Evolutionary conservation across 2,797 vertebrate genomes (phyloP).

Genomic region (Alfaro cultratus): DNA sequence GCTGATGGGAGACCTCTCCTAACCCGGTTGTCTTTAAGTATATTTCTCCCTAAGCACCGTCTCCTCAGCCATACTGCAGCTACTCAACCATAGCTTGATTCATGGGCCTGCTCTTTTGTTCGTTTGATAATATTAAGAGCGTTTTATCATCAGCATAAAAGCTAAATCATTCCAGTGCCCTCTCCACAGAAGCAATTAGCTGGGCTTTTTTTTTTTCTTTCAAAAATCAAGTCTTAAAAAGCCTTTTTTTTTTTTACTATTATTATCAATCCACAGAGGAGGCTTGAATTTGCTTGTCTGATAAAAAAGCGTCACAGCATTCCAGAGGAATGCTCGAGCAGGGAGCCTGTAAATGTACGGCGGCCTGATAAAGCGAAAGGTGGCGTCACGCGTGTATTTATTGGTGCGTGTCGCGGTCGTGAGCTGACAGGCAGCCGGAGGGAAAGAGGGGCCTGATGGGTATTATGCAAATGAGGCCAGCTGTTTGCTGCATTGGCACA

Average conservation of each 20-base stretch:
- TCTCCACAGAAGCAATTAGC: slow-evolving; percentile 58
- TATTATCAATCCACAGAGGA: slow-evolving; percentile 36
- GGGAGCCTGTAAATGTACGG: slow-evolving; percentile 23
- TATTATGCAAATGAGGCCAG: slow-evolving; percentile 86
- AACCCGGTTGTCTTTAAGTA: slow-evolving; percentile 35
- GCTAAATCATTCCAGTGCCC: slow-evolving; percentile 48
- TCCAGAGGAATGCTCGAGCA: slow-evolving; percentile 4
- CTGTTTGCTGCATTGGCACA: slow-evolving; percentile 82
- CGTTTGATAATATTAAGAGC: slow-evolving; percentile 58
- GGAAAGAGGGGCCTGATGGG: slow-evolving; percentile 79
- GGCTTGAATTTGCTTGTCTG: slow-evolving; percentile 22
- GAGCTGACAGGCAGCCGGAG: slow-evolving; percentile 78
- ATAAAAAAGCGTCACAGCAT: slow-evolving; percentile 16
- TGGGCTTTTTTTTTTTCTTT: slow-evolving; percentile 36
- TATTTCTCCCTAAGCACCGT: slow-evolving; percentile 50
- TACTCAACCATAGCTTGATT: slow-evolving; percentile 51
- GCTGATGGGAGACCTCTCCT: slow-evolving; percentile 39
- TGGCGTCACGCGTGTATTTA: slow-evolving; percentile 22
- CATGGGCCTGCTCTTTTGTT: slow-evolving; percentile 52
- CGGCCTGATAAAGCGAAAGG: slow-evolving; percentile 26
- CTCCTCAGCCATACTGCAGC: slow-evolving; percentile 32
- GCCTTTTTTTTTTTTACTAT: slow-evolving; percentile 27
- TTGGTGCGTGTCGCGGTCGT: slow-evolving; percentile 55
- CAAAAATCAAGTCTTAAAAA: slow-evolving; percentile 57
- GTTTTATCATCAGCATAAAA: slow-evolving; percentile 59